These are phyloP conservation scores for Zapus hudsonius DNA, from an alignment of 2,113 vertebrate genomes.

Conservation along the genomic window DNA sequence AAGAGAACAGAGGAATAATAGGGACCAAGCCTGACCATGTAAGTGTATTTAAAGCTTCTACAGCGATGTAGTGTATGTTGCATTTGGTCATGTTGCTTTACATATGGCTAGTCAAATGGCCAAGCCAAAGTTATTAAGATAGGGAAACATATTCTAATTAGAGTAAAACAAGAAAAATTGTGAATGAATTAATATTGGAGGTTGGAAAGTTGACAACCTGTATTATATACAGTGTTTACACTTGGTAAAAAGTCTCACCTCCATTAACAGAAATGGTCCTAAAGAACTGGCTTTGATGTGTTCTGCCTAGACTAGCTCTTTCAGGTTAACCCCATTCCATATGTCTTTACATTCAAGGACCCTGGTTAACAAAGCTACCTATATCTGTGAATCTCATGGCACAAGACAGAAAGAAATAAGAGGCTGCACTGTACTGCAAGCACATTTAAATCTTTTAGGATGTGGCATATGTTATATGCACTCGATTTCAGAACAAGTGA, in stretches of 20 bases:
- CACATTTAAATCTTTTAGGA: slow-evolving; percentile 12
- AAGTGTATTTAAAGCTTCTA: slow-evolving; percentile 54
- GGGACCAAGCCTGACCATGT: neutral
- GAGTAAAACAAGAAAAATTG: slow-evolving; percentile 20
- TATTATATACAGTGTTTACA: slow-evolving; percentile 30
- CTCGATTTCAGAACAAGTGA: slow-evolving; percentile 17
- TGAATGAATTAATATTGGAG: slow-evolving; percentile 34
- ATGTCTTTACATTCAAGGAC: slow-evolving; percentile 28
- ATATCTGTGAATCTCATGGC: neutral
- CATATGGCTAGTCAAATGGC: slow-evolving; percentile 9
- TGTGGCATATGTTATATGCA: neutral
- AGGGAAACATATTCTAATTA: neutral
- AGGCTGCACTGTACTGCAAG: neutral
- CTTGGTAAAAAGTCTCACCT: slow-evolving; percentile 3
- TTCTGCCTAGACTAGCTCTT: slow-evolving; percentile 35
- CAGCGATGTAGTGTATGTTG: neutral
- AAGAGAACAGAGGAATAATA: slow-evolving; percentile 43
- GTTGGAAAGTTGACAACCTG: neutral
- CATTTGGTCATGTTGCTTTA: slow-evolving; percentile 6
- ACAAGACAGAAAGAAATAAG: slow-evolving; percentile 12
- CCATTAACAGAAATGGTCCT: slow-evolving; percentile 1
- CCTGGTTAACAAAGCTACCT: slow-evolving; percentile 8
- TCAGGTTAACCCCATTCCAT: slow-evolving; percentile 1
- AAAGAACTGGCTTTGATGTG: slow-evolving; percentile 19
- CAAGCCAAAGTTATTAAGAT: slow-evolving; percentile 12